Evolutionary conservation across 2,113 vertebrate species (phyloP), one percentile per base, ranked within the genome.

Genomic region (Vulpes ferrilata): DNA sequence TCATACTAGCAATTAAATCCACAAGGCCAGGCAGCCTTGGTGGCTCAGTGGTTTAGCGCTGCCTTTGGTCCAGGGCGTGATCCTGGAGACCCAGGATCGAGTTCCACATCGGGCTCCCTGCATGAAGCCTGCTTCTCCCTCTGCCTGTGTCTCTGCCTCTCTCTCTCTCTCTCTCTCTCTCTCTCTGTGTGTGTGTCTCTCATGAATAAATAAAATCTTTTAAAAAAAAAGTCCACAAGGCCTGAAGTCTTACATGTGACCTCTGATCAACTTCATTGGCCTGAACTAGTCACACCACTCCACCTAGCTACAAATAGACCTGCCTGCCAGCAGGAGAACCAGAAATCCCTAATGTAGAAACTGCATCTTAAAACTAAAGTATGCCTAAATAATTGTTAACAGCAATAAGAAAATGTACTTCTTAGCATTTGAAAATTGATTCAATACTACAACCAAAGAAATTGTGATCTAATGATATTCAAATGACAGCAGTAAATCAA

Each of bases 401-500:
- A 88, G 16, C 11, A 92, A 73, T 76, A 53, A 57, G 25, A 13
- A 86, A 93, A 93, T n/a, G 6, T 59, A 32, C 27, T 82, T 57
- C 84, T 89, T 95, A 69, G 79, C 30, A 89, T 85, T 38, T 78
- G 25, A 89, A 94, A 96, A 35, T 0, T 55, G 59, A 35, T 30
- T 95, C 60, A 91, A 43, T 48, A 95, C 53, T 76, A 86, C 95
- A 96, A 85, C 65, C 22, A 92, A 84, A 92, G 10, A 88, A 88
- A 74, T 22, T 16, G 83, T 22, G 35, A 88, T 84, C 87, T 93
- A 80, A 85, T 73, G 32, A 89, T 92, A 92, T 81, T 79, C 48
- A 92, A 96, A 96, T 71, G 23, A 92, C 53, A 86, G 27, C 19
- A 88, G 25, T 89, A 76, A 93, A 96, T 78, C 51, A 93, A 83